These are phyloP conservation scores for Scalopus aquaticus DNA, from an alignment of 2,113 vertebrate species.

Conservation along the genomic window DNA sequence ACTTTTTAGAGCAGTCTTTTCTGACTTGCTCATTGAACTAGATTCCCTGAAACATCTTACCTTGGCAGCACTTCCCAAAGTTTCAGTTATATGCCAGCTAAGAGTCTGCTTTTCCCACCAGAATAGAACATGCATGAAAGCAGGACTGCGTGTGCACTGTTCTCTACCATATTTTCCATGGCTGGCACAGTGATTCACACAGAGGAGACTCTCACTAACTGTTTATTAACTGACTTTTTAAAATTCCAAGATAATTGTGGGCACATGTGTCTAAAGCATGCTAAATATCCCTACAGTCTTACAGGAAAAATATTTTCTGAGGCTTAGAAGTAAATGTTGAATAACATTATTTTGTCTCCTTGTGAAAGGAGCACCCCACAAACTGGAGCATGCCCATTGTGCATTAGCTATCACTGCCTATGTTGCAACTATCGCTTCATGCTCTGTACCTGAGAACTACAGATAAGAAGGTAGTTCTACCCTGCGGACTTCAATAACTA, in stretches of 20 bases:
- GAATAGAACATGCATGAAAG: not conserved
- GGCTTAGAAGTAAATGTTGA: not conserved
- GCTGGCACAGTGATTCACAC: not conserved
- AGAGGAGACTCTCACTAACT: not conserved
- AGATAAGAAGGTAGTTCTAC: constrained; percentile 59
- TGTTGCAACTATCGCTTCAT: not conserved
- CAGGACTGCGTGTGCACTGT: fast-evolving
- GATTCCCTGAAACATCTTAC: too few relatives aligned
- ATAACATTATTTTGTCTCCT: not conserved
- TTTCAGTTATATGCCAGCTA: not conserved
- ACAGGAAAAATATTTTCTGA: not conserved
- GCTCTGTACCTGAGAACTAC: constrained; percentile 50
- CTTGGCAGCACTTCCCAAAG: not conserved
- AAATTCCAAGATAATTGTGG: not conserved
- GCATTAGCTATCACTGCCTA: not conserved
- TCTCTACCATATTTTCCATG: not conserved
- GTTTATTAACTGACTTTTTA: not conserved
- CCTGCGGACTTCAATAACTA: constrained; percentile 16
- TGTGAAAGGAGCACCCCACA: not conserved
- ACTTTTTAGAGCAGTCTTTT: not conserved
- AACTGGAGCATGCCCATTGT: not conserved
- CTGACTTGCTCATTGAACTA: not conserved
- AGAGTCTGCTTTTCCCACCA: not conserved
- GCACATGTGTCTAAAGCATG: not conserved
- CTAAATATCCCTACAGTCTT: not conserved